These are phyloP conservation scores for Corella eumyota DNA, from an alignment of 23 tunicate species.

Conservation along the genomic window DNA sequence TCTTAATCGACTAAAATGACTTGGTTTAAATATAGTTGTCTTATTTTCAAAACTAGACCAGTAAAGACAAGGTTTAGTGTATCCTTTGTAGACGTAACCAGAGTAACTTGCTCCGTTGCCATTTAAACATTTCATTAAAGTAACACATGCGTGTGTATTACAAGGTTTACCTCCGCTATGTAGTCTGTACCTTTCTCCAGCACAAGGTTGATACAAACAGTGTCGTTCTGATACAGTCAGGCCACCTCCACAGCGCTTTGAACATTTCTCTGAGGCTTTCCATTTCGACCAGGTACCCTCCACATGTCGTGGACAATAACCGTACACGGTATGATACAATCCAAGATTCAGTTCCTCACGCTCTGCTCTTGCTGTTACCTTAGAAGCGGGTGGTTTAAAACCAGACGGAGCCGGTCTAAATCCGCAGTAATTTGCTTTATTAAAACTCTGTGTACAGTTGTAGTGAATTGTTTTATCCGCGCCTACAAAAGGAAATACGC, in stretches of 20 bases:
- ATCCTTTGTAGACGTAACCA: constrained; percentile 19
- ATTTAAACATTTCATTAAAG: constrained; percentile 37
- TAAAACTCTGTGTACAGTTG: constrained; percentile 6
- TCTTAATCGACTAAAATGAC: constrained; percentile 9
- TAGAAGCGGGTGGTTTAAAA: neutral
- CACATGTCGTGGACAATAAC: constrained; percentile 34
- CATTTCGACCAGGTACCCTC: constrained; percentile 56
- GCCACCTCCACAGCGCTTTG: constrained; percentile 63
- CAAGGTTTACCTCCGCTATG: constrained; percentile 9
- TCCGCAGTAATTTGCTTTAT: constrained; percentile 18
- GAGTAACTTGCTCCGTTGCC: constrained; percentile 38
- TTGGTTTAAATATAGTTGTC: constrained; percentile 14
- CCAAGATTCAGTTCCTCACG: neutral
- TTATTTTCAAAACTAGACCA: constrained; percentile 17
- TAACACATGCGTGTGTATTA: constrained; percentile 46
- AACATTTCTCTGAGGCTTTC: constrained; percentile 24
- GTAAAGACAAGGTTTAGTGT: constrained; percentile 21
- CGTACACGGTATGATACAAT: constrained; percentile 13
- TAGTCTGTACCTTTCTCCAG: neutral
- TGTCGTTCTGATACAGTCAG: constrained; percentile 2
- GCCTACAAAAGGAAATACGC: constrained; percentile 47
- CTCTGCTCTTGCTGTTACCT: neutral
- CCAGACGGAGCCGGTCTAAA: neutral
- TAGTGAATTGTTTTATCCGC: constrained; percentile 10
- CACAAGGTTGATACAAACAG: constrained; percentile 69